phyloP scores from a whole-genome alignment of 2,797 vertebrate genomes.

The Lepidocolaptes lacrymiger region DNA sequence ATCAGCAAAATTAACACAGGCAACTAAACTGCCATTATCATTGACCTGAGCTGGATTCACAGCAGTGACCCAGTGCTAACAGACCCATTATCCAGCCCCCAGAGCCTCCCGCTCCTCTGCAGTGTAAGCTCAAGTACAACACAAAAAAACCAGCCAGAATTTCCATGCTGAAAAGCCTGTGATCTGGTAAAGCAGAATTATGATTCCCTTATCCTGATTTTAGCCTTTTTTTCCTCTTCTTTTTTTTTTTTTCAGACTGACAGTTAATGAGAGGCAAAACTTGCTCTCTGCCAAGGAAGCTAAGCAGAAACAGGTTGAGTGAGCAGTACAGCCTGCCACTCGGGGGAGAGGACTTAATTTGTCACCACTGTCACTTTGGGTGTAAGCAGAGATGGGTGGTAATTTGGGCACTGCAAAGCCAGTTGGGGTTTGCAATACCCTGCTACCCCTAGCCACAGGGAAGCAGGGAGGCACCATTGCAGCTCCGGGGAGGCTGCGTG shows the following conservation, averaged over 20 bases:
- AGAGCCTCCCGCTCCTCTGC: neutral
- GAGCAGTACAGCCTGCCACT: neutral
- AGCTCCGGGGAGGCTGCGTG: neutral
- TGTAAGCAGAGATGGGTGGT: neutral
- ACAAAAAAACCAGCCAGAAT: neutral
- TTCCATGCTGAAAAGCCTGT: neutral
- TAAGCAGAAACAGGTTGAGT: neutral
- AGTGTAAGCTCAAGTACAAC: neutral
- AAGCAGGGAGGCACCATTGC: rapidly evolving
- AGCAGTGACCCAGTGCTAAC: neutral
- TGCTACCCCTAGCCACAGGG: neutral
- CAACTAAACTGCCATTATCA: neutral
- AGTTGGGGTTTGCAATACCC: neutral
- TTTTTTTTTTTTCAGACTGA: neutral
- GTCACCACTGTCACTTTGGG: neutral
- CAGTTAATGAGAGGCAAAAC: neutral
- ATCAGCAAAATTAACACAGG: neutral
- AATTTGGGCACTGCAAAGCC: neutral
- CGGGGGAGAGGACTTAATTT: neutral
- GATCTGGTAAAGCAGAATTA: neutral
- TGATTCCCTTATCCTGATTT: neutral
- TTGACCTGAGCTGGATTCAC: neutral
- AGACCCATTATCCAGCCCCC: neutral
- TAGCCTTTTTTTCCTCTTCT: neutral
- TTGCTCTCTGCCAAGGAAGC: neutral